Percentiles rank a stretch among this genome's conserved stretches.
phyloP scores from a whole-genome alignment of 2,797 vertebrate genomes.

The Serranus cabrilla region DNA sequence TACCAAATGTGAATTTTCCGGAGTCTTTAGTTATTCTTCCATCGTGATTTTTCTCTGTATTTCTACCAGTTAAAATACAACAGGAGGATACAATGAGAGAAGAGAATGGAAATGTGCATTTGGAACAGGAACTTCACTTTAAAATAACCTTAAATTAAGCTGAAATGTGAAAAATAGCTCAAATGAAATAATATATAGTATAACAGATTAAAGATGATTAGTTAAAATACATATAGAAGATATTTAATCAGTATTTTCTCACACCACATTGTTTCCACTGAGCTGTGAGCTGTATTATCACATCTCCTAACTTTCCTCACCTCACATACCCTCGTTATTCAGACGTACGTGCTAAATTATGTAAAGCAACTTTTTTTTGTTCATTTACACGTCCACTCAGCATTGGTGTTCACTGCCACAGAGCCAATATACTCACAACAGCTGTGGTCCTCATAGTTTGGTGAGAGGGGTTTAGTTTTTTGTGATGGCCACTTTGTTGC shows the following conservation, averaged over 20 bases:
- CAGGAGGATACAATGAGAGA: neutral
- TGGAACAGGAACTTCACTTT: conserved; percentile 25
- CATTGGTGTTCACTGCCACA: conserved; percentile 50
- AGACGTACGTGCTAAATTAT: conserved; percentile 18
- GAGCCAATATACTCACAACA: conserved; percentile 21
- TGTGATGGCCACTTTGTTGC: conserved; percentile 35
- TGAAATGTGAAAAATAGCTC: conserved; percentile 14
- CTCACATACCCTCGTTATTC: conserved; percentile 26
- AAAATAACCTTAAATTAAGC: conserved; percentile 5
- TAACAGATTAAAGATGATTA: conserved; percentile 18
- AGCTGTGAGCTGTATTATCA: conserved; percentile 40
- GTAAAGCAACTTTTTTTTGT: conserved; percentile 2
- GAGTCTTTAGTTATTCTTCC: conserved; percentile 5
- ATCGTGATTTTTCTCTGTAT: conserved; percentile 4
- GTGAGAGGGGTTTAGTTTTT: conserved; percentile 36
- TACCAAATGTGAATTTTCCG: conserved; percentile 31
- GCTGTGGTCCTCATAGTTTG: conserved; percentile 21
- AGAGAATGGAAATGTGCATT: conserved; percentile 36
- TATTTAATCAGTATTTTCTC: conserved; percentile 48
- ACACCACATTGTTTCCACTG: conserved; percentile 43
- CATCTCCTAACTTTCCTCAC: conserved; percentile 27
- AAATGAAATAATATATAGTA: conserved; percentile 24
- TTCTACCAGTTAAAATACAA: neutral
- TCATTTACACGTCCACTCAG: conserved; percentile 37
- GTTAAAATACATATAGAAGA: conserved; percentile 12